Conservation (phyloP, 2,113 vertebrate genomes). For the Pardalotus punctatus region DNA sequence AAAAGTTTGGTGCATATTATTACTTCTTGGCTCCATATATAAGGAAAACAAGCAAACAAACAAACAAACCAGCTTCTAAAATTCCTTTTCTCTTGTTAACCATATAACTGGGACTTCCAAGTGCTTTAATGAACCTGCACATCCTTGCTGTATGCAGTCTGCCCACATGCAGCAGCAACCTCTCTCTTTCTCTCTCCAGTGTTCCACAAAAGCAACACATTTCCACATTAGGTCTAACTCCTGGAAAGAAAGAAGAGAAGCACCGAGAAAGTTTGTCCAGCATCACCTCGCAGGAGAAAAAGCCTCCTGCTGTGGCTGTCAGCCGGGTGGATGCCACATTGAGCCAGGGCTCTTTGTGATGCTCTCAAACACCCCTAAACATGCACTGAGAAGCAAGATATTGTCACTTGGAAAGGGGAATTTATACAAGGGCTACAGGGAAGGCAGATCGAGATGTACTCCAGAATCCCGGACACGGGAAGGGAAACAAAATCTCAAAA, state of each 20-base stretch:
- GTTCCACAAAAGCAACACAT: slow-evolving; percentile 20
- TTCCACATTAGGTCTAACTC: slow-evolving; percentile 3
- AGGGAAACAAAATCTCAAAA: neutral
- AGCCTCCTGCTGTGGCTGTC: neutral
- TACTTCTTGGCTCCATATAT: neutral
- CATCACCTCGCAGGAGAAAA: neutral
- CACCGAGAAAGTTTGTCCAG: neutral
- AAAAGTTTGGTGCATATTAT: neutral
- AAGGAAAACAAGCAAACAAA: neutral
- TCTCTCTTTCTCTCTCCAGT: neutral
- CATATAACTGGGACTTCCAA: neutral
- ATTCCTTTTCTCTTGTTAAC: neutral
- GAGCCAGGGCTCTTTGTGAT: slow-evolving; percentile 14
- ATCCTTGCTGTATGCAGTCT: slow-evolving; percentile 17
- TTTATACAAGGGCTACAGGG: neutral
- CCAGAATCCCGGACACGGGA: neutral
- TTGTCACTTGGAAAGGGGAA: neutral
- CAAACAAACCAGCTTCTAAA: neutral
- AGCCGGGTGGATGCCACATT: neutral
- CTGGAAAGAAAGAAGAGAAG: neutral
- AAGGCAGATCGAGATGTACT: neutral
- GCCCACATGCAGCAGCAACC: slow-evolving; percentile 38
- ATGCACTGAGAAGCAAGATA: neutral
- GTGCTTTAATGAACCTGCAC: neutral
- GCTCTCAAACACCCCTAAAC: neutral